phyloP scores from a whole-genome alignment of 2,797 vertebrate species.

The Danio aesculapii region DNA sequence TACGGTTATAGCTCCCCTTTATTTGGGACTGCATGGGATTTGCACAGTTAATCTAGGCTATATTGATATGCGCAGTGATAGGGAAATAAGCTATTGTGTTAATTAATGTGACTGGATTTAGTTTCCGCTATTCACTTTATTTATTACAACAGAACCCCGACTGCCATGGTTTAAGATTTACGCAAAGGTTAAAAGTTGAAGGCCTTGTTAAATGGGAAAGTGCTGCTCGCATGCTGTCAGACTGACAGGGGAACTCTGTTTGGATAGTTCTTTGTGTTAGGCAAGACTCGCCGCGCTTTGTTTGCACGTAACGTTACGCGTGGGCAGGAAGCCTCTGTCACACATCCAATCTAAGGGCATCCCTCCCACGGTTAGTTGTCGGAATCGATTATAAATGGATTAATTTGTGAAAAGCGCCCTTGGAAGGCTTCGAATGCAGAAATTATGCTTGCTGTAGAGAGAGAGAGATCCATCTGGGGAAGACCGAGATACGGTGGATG shows the following conservation, averaged over 20 bases:
- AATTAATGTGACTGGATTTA: neutral
- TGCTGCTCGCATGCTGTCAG: neutral
- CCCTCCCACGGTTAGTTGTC: conserved; percentile 58
- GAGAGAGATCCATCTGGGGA: conserved; percentile 58
- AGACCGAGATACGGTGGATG: conserved; percentile 32
- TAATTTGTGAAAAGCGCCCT: conserved; percentile 50
- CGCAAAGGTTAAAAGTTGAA: neutral
- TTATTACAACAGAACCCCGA: neutral
- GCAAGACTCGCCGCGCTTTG: conserved; percentile 11
- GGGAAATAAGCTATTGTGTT: neutral
- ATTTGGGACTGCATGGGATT: too few relatives aligned
- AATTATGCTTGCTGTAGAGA: conserved; percentile 51
- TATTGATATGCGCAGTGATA: too few relatives aligned
- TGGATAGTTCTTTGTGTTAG: conserved; percentile 33
- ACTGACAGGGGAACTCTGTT: conserved; percentile 51
- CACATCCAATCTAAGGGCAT: conserved; percentile 50
- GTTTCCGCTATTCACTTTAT: neutral
- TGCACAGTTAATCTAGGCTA: too few relatives aligned
- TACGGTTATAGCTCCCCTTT: too few relatives aligned
- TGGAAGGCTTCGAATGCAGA: conserved; percentile 37
- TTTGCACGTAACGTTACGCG: conserved; percentile 46
- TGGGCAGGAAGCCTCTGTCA: conserved; percentile 53
- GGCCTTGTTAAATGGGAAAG: neutral
- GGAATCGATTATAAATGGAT: conserved; percentile 61
- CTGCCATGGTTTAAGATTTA: neutral